phyloP scores from a whole-genome alignment of 2,888 invertebrate genomes.

The Drosophila multiciliata region DNA sequence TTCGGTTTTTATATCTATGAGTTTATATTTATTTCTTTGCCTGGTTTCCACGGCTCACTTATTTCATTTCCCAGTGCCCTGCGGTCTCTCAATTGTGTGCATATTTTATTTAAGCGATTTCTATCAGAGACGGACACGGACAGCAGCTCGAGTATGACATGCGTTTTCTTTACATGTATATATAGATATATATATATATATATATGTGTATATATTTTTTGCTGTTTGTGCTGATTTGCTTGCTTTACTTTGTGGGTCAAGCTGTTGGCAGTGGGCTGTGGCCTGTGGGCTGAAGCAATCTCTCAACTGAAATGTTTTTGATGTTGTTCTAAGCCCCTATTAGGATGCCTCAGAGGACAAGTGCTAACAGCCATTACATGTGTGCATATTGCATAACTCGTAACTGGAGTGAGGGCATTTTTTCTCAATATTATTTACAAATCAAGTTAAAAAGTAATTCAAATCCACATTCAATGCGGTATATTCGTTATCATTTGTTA shows the following conservation, averaged over 20 bases:
- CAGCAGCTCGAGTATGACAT: constrained; percentile 59
- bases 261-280: constrained; percentile 26
- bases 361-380: constrained; percentile 47
- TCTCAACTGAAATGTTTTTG: constrained; percentile 37
- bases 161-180: constrained; percentile 36
- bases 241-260: constrained; percentile 71
- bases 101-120: constrained; percentile 67
- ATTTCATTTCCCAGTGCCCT: constrained; percentile 65
- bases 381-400: constrained; percentile 29
- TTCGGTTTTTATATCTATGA: constrained; percentile 33
- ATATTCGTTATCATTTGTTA: not conserved
- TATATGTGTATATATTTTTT: not conserved
- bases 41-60: constrained; percentile 67
- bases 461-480: constrained; percentile 11
- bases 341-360: constrained; percentile 29
- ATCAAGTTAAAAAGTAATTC: constrained; percentile 9
- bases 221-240: constrained; percentile 66
- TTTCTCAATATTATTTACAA: constrained; percentile 6
- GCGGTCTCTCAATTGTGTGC: constrained; percentile 71
- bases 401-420: not conserved
- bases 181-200: not conserved
- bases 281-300: constrained; percentile 11
- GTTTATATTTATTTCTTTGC: constrained; percentile 31
- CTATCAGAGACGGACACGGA: constrained; percentile 15
- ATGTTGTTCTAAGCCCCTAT: constrained; percentile 29